These are phyloP conservation scores for Himalopsyche kuldschensis DNA, from an alignment of 2,888 invertebrate species.

Conservation along the genomic window DNA sequence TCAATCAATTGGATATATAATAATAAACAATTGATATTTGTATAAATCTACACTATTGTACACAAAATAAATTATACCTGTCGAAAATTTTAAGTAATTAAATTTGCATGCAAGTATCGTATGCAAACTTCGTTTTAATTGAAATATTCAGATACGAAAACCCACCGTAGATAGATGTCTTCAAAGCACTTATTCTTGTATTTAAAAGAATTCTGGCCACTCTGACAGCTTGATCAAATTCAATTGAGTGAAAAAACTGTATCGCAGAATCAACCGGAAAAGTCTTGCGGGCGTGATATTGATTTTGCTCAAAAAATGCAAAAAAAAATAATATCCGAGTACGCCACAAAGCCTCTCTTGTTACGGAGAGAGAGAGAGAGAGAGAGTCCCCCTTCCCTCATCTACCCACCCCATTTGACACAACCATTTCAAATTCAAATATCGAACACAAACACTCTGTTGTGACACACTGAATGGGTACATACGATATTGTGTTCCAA, in stretches of 20 bases:
- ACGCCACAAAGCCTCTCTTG: slow-evolving; percentile 39
- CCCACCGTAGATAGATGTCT: neutral
- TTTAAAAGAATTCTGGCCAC: neutral
- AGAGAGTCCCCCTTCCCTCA: slow-evolving; percentile 24
- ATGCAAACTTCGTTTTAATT: too few species aligned
- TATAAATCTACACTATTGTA: too few species aligned
- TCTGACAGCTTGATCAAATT: neutral
- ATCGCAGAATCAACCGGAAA: neutral
- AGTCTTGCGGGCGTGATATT: slow-evolving; percentile 11
- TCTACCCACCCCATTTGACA: neutral
- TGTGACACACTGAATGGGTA: slow-evolving; percentile 37
- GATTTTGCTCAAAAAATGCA: slow-evolving; percentile 37
- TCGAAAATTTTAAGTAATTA: too few species aligned
- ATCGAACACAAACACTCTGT: slow-evolving; percentile 39
- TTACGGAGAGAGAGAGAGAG: slow-evolving; percentile 35
- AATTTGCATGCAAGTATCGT: too few species aligned
- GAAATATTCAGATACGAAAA: neutral
- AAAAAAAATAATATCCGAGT: slow-evolving; percentile 37
- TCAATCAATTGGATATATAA: too few species aligned
- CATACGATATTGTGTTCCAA: slow-evolving; percentile 27
- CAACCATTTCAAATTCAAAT: slow-evolving; percentile 39
- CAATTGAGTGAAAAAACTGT: neutral
- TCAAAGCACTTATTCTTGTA: neutral
- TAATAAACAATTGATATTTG: too few species aligned
- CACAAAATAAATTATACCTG: too few species aligned